Percentiles rank a stretch among this genome's conserved stretches.
Conservation (phyloP, 2,113 vertebrate genomes). For the Malurus cyaneus region DNA sequence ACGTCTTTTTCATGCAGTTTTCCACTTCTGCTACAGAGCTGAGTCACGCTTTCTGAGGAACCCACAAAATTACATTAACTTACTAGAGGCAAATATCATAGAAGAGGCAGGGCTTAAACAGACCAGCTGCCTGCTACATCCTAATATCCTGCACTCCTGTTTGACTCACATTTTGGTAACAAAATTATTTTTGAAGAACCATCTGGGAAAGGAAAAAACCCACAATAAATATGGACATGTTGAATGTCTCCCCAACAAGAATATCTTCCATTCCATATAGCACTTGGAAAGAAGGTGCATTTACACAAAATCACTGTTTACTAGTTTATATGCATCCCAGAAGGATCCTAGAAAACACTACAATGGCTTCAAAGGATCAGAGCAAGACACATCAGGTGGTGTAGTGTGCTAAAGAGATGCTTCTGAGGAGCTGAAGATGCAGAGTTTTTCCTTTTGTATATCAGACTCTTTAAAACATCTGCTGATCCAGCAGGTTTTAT, state of each 20-base stretch:
- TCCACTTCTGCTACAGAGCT: neutral
- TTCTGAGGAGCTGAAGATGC: neutral
- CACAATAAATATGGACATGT: neutral
- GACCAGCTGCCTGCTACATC: neutral
- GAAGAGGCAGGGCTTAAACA: neutral
- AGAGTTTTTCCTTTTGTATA: neutral
- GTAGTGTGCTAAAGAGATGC: neutral
- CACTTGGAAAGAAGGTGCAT: neutral
- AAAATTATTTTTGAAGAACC: neutral
- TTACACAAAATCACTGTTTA: neutral
- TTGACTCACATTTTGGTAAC: neutral
- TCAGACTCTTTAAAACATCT: neutral
- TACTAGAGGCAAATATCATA: neutral
- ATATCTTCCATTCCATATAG: neutral
- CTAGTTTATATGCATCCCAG: neutral
- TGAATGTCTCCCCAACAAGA: neutral
- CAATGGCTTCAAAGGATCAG: neutral
- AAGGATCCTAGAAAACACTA: neutral
- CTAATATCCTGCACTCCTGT: neutral
- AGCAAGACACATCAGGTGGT: neutral
- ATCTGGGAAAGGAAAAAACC: neutral
- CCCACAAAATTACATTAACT: neutral
- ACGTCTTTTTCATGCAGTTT: neutral
- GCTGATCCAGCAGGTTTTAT: neutral
- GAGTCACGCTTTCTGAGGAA: neutral